phyloP scores from a whole-genome alignment of 2,113 vertebrate genomes.

The Bos indicus region DNA sequence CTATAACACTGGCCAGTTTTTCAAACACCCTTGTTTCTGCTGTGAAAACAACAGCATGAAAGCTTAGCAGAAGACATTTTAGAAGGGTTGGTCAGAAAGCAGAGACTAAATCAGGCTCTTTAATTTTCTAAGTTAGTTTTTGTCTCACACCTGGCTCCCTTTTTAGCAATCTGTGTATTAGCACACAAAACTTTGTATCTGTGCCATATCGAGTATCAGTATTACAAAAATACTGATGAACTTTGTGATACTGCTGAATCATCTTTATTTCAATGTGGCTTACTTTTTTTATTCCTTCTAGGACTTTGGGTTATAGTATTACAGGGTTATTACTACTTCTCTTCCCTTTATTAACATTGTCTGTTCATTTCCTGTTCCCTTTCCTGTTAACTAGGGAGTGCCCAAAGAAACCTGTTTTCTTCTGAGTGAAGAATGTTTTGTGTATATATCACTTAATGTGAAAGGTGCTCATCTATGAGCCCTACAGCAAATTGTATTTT shows the following conservation, averaged over 20 bases:
- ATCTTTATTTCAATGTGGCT: conserved; percentile 39
- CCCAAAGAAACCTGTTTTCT: conserved; percentile 29
- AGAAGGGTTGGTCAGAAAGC: not conserved
- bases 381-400: conserved; percentile 30
- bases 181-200: not conserved
- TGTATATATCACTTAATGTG: not conserved
- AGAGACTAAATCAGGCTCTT: not conserved
- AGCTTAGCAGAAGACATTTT: not conserved
- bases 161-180: not conserved
- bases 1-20: not conserved
- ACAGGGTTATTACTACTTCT: not conserved
- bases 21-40: not conserved
- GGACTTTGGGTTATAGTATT: not conserved
- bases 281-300: conserved; percentile 50
- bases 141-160: not conserved
- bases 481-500: not conserved
- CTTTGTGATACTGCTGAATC: not conserved
- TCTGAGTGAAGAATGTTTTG: not conserved
- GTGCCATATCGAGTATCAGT: not conserved
- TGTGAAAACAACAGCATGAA: not conserved
- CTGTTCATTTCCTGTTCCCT: conserved; percentile 33
- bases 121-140: not conserved
- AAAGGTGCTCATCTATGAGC: not conserved
- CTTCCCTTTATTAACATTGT: conserved; percentile 7
- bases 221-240: not conserved